Evolutionary conservation across 30 jellyfish, hydroid and myxozoan genomes (phyloP).

Genomic region (Clytia hemisphaerica): DNA sequence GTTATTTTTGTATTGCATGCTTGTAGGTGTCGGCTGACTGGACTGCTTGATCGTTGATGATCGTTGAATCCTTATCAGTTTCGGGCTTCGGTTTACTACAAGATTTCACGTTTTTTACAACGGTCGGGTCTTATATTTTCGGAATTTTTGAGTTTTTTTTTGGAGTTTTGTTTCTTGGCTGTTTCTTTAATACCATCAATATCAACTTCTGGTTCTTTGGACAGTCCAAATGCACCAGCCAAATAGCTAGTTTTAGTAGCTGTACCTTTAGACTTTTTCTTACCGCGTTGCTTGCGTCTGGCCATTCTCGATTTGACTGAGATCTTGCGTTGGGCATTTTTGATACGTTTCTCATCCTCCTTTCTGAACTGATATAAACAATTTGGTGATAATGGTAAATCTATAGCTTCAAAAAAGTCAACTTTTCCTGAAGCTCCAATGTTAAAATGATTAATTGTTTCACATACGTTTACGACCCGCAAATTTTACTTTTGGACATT

Average conservation of each 20-base stretch:
- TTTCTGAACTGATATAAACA: too few species aligned
- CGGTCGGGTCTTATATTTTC: too few species aligned
- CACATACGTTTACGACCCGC: constrained; percentile 18
- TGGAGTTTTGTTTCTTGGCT: too few species aligned
- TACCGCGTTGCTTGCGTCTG: constrained; percentile 8
- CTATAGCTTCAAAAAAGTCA: background rate
- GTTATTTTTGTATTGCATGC: too few species aligned
- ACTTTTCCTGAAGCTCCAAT: constrained; percentile 10
- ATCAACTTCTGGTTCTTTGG: constrained; percentile 16
- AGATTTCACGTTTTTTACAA: too few species aligned
- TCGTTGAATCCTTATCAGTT: too few species aligned
- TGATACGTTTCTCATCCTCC: background rate
- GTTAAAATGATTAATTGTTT: constrained; percentile 20
- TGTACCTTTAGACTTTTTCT: constrained; percentile 8
- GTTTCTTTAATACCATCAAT: background rate
- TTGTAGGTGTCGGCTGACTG: too few species aligned
- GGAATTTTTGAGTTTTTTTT: too few species aligned
- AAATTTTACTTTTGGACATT: constrained; percentile 30
- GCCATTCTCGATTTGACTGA: background rate
- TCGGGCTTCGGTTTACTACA: too few species aligned
- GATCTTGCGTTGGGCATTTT: background rate
- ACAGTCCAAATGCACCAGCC: constrained; percentile 21
- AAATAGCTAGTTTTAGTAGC: background rate
- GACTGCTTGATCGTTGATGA: too few species aligned
- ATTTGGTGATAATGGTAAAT: too few species aligned